These are phyloP conservation scores for Carpatolechia fugitivella DNA, from an alignment of 2,888 invertebrate species.

Conservation along the genomic window DNA sequence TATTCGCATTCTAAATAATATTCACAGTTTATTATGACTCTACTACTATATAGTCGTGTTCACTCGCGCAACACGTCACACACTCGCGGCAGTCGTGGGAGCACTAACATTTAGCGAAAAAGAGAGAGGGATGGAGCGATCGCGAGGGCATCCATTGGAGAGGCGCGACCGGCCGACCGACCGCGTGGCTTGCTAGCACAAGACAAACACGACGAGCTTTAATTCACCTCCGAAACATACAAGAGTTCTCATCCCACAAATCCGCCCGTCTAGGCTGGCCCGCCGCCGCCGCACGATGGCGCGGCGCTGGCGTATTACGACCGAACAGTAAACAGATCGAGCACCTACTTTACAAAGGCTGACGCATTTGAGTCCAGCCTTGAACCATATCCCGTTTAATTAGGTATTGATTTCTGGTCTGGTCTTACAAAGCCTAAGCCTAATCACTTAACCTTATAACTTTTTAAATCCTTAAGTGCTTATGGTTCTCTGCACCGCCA, in stretches of 20 bases:
- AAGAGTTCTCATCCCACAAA: background rate
- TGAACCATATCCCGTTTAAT: no score
- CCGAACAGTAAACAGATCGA: no score
- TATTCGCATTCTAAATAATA: slow-evolving; percentile 40
- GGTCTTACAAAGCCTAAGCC: no score
- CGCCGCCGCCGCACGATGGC: no score
- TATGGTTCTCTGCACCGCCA: no score
- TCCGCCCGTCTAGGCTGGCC: background rate
- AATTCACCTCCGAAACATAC: background rate
- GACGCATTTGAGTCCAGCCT: no score
- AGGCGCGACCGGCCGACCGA: slow-evolving; percentile 30
- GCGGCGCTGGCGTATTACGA: no score
- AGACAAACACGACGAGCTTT: background rate
- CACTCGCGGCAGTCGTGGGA: slow-evolving; percentile 53
- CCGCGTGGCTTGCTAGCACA: slow-evolving; percentile 29
- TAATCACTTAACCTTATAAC: no score
- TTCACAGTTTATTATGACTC: slow-evolving; percentile 50
- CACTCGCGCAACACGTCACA: slow-evolving; percentile 52
- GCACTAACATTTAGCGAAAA: slow-evolving; percentile 62
- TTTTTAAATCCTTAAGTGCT: no score
- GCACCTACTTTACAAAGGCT: no score
- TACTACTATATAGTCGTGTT: slow-evolving; percentile 34
- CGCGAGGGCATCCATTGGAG: slow-evolving; percentile 49
- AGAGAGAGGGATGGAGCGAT: slow-evolving; percentile 44
- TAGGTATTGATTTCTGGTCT: no score